Conservation (phyloP, 2,113 vertebrate species). For the Lucifuga dentata region DNA sequence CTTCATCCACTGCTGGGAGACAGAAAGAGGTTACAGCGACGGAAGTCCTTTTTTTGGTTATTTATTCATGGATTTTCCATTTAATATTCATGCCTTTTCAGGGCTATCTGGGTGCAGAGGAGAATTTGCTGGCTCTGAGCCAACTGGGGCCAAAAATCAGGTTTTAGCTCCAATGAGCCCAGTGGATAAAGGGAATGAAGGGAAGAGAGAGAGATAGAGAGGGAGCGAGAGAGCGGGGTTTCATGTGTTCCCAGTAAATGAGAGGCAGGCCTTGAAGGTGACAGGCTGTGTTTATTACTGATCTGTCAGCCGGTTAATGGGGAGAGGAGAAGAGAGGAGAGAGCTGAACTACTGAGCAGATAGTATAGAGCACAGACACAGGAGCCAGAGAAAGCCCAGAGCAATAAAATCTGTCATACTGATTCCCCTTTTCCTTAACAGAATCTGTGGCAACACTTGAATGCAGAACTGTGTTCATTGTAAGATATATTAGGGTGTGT, state of each 20-base stretch:
- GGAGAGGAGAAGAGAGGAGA: constrained; percentile 71
- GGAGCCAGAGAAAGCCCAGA: constrained; percentile 55
- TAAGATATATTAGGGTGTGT: constrained; percentile 27
- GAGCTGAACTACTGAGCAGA: constrained; percentile 72
- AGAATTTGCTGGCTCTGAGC: constrained; percentile 80
- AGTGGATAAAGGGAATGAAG: constrained; percentile 63
- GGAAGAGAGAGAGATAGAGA: constrained; percentile 53
- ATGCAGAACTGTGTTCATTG: constrained; percentile 27
- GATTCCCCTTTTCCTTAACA: constrained; percentile 60
- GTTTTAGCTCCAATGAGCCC: constrained; percentile 85
- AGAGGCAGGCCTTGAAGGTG: constrained; percentile 84
- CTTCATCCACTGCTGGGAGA: constrained; percentile 67
- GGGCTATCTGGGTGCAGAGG: constrained; percentile 77
- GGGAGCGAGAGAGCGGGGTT: constrained; percentile 62
- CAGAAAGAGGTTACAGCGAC: constrained; percentile 67
- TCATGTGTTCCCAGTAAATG: constrained; percentile 84
- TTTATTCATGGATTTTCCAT: constrained; percentile 84
- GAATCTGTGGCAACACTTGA: constrained; percentile 48
- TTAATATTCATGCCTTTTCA: constrained; percentile 86
- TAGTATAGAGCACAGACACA: constrained; percentile 62
- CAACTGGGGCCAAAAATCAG: constrained; percentile 74
- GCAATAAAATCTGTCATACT: constrained; percentile 62
- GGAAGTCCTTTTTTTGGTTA: constrained; percentile 77
- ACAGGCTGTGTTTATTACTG: constrained; percentile 88
- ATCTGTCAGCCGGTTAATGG: constrained; percentile 87